A percentile compares a stretch with the other conserved stretches of the same genome.
These are phyloP conservation scores for Melanostigma gelatinosum DNA, from an alignment of 2,113 vertebrate species.

Conservation along the genomic window DNA sequence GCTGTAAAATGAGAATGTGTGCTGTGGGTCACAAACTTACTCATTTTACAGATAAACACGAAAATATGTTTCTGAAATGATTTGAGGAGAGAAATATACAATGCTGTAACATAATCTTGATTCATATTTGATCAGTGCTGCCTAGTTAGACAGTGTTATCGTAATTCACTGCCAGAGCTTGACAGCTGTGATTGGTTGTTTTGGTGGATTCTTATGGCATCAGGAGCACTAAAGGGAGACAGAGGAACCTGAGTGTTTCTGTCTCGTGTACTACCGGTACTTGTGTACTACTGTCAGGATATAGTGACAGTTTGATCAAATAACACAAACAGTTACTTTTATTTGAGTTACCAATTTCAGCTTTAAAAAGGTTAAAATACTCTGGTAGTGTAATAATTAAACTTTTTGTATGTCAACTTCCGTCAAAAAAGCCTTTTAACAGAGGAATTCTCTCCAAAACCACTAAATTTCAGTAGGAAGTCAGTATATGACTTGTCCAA, in stretches of 20 bases:
- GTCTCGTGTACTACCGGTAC: neutral
- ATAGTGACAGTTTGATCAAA: neutral
- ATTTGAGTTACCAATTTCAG: neutral
- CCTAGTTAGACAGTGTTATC: neutral
- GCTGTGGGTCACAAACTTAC: neutral
- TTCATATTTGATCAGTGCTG: neutral
- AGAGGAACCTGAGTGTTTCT: neutral
- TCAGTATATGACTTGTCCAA: neutral
- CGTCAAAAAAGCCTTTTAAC: neutral
- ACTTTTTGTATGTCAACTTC: neutral
- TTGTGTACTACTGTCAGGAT: neutral
- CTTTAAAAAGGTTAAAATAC: neutral
- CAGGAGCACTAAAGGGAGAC: neutral
- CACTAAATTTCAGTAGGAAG: neutral
- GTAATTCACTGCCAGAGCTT: too few relatives aligned
- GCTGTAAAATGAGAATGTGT: neutral
- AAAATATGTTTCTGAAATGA: neutral
- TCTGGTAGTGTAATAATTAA: neutral
- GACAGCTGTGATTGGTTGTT: neutral
- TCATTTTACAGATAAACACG: neutral
- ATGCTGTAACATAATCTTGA: neutral
- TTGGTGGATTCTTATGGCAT: neutral
- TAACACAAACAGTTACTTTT: neutral
- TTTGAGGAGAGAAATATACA: neutral
- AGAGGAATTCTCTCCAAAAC: neutral